Evolutionary conservation across 2,888 invertebrate genomes (phyloP), one percentile per base, ranked within the genome.

Genomic region (Prosopocoilus inquinatus): DNA sequence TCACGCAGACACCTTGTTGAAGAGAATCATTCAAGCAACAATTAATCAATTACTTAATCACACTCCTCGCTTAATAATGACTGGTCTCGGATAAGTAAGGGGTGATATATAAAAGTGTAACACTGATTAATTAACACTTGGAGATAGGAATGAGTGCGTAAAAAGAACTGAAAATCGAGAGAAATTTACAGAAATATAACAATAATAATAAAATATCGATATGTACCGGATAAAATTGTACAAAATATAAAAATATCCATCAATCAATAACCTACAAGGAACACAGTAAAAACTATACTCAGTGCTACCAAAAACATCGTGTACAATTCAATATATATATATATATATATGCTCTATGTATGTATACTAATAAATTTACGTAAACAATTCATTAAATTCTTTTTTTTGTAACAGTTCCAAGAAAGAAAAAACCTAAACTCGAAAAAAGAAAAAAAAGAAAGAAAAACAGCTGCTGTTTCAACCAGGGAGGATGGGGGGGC

Each of bases 251-350:
- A 46, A 46, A 46, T 46, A 46, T 12, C 47, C 35, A 34, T 32
- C n/a, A 47, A 35, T 47, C 33, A 35, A 33, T 33, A 13, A 43
- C 43, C 16, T 34, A 47, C 47, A 47, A 47, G 39, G 35, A 48
- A 48, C 34, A 48, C 9, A 16, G 16, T 28, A 48, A 36, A 48
- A 38, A 34, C 36, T 20, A 13, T 39, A 12, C 16, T 39, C 60
- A 66, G 67, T 67, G 70, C 68, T 67, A 69, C 67, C 66, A 66
- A 69, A 67, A 46, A 46, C 46, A 46, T 32, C 33, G 33, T 46
- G 46, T 46, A 33, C 32, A 28, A 46, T 32, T 16, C 28, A 28
- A 46, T 46, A 46, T 28, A 46, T 33, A 15, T 32, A 32, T 46
- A 46, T 46, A 46, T 16, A 32, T 7, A n/a, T n/a, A n/a, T n/a